Percentiles rank a stretch among this genome's conserved stretches.
Conservation (phyloP, 2,113 vertebrate species). For the Hypanus sabinus region DNA sequence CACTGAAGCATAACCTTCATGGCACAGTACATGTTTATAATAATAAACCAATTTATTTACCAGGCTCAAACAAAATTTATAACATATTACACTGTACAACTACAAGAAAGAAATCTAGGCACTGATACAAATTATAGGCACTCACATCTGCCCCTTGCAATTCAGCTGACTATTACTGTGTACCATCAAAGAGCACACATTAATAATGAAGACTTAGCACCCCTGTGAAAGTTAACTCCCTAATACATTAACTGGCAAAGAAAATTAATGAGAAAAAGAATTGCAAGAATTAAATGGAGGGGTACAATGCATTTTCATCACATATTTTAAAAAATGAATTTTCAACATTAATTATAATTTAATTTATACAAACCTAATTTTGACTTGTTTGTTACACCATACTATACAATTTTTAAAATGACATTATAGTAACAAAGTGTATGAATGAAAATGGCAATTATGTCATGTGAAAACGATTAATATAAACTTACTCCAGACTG, state of each 20-base stretch:
- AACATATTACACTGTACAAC: not conserved
- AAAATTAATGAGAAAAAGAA: not conserved
- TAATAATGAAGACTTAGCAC: not conserved
- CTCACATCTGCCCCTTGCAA: not conserved
- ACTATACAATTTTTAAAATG: not conserved
- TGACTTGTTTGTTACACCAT: not conserved
- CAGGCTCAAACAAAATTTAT: not conserved
- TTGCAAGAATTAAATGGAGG: not conserved
- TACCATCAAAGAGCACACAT: not conserved
- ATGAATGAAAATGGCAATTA: not conserved
- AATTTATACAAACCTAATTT: not conserved
- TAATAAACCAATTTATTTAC: not conserved
- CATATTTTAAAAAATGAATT: not conserved
- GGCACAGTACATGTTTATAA: too few relatives aligned
- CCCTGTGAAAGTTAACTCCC: not conserved
- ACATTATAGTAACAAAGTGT: not conserved
- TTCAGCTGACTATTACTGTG: not conserved
- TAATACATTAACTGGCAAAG: not conserved
- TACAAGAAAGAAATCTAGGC: not conserved
- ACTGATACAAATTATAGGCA: not conserved
- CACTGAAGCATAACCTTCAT: not conserved
- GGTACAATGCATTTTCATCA: not conserved
- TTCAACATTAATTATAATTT: not conserved
- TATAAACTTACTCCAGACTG: constrained; percentile 24
- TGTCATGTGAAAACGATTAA: not conserved